Evolutionary conservation across 2,113 vertebrate genomes (phyloP), one percentile per base, ranked within the genome.

Genomic region (Drymodes brunneopygia): DNA sequence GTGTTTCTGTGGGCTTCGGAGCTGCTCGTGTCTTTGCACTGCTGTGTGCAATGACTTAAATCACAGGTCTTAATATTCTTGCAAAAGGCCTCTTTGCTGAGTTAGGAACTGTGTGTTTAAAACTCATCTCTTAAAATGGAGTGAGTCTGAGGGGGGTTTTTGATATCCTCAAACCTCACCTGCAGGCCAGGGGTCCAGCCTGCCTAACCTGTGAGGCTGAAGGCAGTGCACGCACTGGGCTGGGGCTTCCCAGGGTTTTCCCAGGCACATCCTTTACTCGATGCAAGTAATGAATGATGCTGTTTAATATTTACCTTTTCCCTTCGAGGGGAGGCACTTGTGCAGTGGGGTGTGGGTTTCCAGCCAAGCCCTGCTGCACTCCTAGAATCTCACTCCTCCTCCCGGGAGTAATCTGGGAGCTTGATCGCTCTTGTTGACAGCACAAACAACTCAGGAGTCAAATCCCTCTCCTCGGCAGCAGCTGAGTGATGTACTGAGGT

Each of bases 381-480:
- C 56, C 36, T 58, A 57, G 90, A 82, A 69, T 77, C 93, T 91
- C 28, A 1, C 71, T 91, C 8, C 61, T 92, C 65, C 54, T 95
- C 84, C 75, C 40, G 4, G 48, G 72, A 35, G 85, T 84, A 74
- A 92, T 90, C 69, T 88, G 69, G 80, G 83, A 93, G 90, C 81
- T 81, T 4, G 66, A 64, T 91, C 7, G 4, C 64, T 69, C 70
- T 89, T 62, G 10, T 72, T 96, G 93, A 90, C 92, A 94, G 94
- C 92, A 77, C 75, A 96, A 96, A 90, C 92, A 90, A 65, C 90
- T 90, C 2, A 0, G 66, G 71, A 94, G 93, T 90, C 85, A 78
- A 95, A 95, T 94, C 95, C 88, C 88, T 88, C 82, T 95, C 65
- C 89, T 92, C 44, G 0, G 86, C 92, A 93, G 86, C 60, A 86